phyloP scores from a whole-genome alignment of 2,113 vertebrate genomes.

The Hemiprocne comata region DNA sequence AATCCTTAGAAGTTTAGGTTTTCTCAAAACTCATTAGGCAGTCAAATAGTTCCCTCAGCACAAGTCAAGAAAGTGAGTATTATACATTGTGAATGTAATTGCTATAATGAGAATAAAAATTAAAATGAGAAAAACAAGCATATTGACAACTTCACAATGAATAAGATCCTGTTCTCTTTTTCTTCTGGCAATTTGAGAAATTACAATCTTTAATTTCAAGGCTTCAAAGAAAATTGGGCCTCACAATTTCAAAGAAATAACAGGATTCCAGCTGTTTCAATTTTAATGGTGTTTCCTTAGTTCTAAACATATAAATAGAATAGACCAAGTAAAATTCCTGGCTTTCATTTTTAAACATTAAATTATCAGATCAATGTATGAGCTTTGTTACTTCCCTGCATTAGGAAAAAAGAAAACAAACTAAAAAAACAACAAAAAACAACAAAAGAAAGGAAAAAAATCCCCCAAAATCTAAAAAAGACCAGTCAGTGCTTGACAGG shows the following conservation, averaged over 20 bases:
- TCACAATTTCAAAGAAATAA: neutral
- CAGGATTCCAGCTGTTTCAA: neutral
- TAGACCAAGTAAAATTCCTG: neutral
- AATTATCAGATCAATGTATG: neutral
- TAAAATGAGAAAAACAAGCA: neutral
- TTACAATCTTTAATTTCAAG: slow-evolving; percentile 23
- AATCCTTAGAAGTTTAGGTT: neutral
- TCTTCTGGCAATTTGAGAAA: slow-evolving; percentile 25
- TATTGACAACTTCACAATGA: neutral
- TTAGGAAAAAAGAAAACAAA: rapidly evolving
- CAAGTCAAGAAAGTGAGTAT: neutral
- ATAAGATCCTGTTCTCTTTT: neutral
- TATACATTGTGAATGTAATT: neutral
- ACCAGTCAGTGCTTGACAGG: neutral
- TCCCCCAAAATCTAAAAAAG: neutral
- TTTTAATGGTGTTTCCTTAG: neutral
- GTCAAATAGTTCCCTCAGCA: neutral
- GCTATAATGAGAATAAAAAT: neutral
- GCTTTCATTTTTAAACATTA: neutral
- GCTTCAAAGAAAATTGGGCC: neutral
- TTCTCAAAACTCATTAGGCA: neutral
- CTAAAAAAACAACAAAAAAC: too few species aligned
- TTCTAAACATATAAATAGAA: neutral
- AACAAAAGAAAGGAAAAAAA: too few species aligned
- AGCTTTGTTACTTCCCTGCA: neutral